Base-by-base conservation (phyloP, 1,140 invertebrate species). In the Drosophila tropicalis region DNA sequence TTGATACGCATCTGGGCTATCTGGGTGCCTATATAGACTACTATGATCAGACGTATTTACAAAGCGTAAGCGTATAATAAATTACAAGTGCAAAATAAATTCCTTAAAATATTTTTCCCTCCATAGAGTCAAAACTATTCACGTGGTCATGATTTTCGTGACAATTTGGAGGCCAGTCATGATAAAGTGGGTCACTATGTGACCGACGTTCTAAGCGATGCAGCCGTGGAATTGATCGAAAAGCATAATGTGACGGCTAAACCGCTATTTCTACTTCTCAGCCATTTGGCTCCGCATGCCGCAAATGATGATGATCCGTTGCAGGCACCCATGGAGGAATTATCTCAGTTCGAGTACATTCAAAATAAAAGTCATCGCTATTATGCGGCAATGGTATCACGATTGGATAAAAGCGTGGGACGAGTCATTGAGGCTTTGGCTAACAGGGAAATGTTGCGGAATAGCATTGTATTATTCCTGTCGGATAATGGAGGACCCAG, bases 361-460 rank as follows among this genome's bases (percentile, higher is more conserved):
- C 90, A 94, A 40, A 95, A 97, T 82, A 92, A 94, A 12, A 93
- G 95, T 55, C 93, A 97, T 75, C 93, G 96, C 81, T 94, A 94
- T 39, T 97, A 96, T 93, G 97, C 96, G 65, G 97, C 95, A 1
- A 97, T 98, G 96, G 94, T 98, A 1, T 95, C 96, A 9, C 96
- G 96, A 84, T 90, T 98, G 19, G 98, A 98, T 92, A 94, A 96
- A 70, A 96, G 96, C 66, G 95, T 98, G 4, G 97, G 97, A 3
- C 92, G 94, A 47, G 95, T 98, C 2, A 94, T 95, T 22, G 84
- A 94, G 34, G 95, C 96, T 5, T 92, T 98, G 13, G 89, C 94
- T 4, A 91, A 94, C 5, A 94, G 93, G 64, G 91, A 93, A 1
- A 95, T 97, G 93, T 90, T 97, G 1, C 92, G 95, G 9, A 95